Evolutionary conservation across 2,113 vertebrate genomes (phyloP).

Genomic region (Thamnophis sirtalis): DNA sequence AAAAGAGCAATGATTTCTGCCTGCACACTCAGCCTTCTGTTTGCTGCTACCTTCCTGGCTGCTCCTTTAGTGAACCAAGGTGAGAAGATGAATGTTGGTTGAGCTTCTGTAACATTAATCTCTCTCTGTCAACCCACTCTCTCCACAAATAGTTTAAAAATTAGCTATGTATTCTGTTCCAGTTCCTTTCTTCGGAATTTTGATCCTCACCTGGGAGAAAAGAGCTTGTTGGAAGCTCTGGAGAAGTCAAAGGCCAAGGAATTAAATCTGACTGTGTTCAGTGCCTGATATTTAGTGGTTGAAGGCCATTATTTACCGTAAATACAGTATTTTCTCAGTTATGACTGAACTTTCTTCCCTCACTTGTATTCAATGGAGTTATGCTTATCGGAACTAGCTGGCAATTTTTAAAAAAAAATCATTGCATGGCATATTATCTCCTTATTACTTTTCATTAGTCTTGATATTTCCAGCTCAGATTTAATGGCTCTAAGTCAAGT

Average conservation of each 20-base stretch:
- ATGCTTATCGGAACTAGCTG: not conserved
- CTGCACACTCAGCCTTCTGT: constrained; percentile 28
- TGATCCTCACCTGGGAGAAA: not conserved
- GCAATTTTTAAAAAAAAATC: not conserved
- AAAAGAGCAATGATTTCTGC: constrained; percentile 19
- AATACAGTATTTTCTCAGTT: not conserved
- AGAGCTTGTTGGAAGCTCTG: not conserved
- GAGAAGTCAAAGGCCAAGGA: not conserved
- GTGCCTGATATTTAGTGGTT: not conserved
- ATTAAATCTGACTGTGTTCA: not conserved
- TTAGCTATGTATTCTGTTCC: not conserved
- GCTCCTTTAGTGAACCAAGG: not conserved
- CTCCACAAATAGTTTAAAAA: not conserved
- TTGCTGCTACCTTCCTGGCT: constrained; percentile 21
- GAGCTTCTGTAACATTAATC: not conserved
- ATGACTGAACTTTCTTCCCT: not conserved
- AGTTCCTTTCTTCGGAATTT: not conserved
- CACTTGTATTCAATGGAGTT: not conserved
- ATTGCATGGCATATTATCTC: not conserved
- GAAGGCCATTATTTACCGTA: too few relatives aligned
- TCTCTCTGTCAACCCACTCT: not conserved
- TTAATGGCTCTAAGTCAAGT: not conserved
- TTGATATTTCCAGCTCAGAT: not conserved
- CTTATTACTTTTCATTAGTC: not conserved
- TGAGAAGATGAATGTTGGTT: constrained; percentile 17